Base-by-base conservation (phyloP, 2,113 vertebrate genomes). In the Lepus timidus region DNA sequence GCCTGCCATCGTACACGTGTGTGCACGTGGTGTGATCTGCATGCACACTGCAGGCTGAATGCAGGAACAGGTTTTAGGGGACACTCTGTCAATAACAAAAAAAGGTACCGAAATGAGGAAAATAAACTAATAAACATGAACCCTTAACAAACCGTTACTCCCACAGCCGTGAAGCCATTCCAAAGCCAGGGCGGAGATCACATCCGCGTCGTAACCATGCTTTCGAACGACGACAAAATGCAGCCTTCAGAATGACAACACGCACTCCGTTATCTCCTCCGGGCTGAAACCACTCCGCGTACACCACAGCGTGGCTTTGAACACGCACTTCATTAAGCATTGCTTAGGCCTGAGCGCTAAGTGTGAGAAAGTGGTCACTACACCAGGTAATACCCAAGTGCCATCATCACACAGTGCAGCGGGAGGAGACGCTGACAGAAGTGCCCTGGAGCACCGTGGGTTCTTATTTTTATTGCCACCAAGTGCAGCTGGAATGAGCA, bases 401-500 rank as follows among this genome's bases (percentile, higher is more conserved):
- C 29, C 91, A 74, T 44, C 22, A 84, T 61, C 52, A 68, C 96
- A 31, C 51, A 10, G 25, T 4, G 19, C 0, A 19, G 36, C 2
- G 19, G 51, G 51, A 31, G 10, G 0, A 39, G 78, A 22, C 17
- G 83, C 51, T 4, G 9, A 29, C 20, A 16, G 73, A 68, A 23
- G 23, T 1, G 61, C 36, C 39, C 51, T 13, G 44, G 85, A 94
- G 70, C 44, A 31, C 27, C 85, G 73, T 0, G 10, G 36, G 97
- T 95, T 94, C 73, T 93, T 81, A 80, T 76, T 97, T 98, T 94
- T 95, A 96, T 95, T 86, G 95, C 80, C 51, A 68, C 52, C 88
- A 22, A 51, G 86, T 78, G 96, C 78, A 94, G 94, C 78, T 1
- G 23, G 29, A 31, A 55, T 97, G 82, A 33, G 55, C 1, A 20